phyloP scores from a whole-genome alignment of 2,888 invertebrate species.

The Apamea crenata region DNA sequence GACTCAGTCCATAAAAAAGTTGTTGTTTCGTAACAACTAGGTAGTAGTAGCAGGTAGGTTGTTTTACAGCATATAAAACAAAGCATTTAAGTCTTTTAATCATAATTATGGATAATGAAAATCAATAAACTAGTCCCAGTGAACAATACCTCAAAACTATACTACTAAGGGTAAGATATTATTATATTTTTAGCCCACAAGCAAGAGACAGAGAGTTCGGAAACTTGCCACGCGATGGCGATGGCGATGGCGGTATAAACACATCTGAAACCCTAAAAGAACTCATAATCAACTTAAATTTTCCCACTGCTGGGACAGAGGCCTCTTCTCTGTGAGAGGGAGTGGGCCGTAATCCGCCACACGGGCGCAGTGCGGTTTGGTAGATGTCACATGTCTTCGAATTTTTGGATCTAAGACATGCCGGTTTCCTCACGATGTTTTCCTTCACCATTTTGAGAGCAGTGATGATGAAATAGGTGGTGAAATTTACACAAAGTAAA shows the following conservation, averaged over 20 bases:
- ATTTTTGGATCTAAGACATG: no score
- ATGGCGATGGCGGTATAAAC: not conserved
- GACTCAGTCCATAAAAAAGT: conserved; percentile 1
- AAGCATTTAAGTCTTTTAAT: not conserved
- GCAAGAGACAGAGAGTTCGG: not conserved
- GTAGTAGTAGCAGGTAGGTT: not conserved
- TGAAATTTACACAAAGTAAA: no score
- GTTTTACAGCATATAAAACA: conserved; percentile 12
- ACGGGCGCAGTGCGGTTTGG: no score
- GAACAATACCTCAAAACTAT: not conserved
- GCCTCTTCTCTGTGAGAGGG: no score
- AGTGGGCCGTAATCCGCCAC: no score
- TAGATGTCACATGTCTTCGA: no score
- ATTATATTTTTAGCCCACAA: not conserved
- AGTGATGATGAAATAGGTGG: no score
- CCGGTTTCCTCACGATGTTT: no score
- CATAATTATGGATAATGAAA: not conserved
- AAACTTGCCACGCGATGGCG: not conserved
- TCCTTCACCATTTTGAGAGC: no score
- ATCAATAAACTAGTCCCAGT: conserved; percentile 8
- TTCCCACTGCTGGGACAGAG: no score
- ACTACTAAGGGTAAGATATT: not conserved
- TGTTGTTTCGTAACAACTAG: conserved; percentile 3
- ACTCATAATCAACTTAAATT: no score
- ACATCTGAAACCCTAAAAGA: not conserved